Conservation (phyloP, 2,113 vertebrate genomes). For the Gobio gobio region DNA sequence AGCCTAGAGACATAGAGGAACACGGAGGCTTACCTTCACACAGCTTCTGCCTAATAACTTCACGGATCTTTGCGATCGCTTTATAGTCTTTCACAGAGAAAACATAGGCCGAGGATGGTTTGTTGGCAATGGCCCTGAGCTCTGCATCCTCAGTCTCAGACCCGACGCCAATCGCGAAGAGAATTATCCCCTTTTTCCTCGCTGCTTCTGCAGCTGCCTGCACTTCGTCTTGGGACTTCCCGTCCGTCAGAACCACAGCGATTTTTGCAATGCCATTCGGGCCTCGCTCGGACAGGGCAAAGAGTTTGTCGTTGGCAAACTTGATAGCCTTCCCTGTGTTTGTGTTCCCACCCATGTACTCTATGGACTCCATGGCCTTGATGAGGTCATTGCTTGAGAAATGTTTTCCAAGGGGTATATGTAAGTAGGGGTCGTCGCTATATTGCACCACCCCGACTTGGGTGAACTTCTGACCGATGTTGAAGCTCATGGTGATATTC, state of each 20-base stretch:
- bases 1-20: background rate
- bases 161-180: constrained; percentile 96
- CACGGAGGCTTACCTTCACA: constrained; percentile 88
- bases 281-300: constrained; percentile 90
- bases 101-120: constrained; percentile 90
- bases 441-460: constrained; percentile 97
- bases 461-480: constrained; percentile 94
- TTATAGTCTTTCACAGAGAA: constrained; percentile 97
- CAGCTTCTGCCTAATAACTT: constrained; percentile 95
- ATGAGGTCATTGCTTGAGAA: constrained; percentile 81
- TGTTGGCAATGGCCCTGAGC: constrained; percentile 92
- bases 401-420: constrained; percentile 89
- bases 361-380: constrained; percentile 85
- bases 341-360: constrained; percentile 95
- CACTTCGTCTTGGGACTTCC: constrained; percentile 96
- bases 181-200: constrained; percentile 88
- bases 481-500: constrained; percentile 93
- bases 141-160: constrained; percentile 88
- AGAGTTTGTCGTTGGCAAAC: constrained; percentile 90
- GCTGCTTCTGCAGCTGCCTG: constrained; percentile 87
- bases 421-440: constrained; percentile 89
- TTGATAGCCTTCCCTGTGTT: constrained; percentile 91
- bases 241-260: constrained; percentile 94
- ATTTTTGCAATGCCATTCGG: constrained; percentile 84
- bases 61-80: constrained; percentile 93